Evolutionary conservation across 2,888 invertebrate genomes (phyloP).

Genomic region (Synergus umbraculus): DNA sequence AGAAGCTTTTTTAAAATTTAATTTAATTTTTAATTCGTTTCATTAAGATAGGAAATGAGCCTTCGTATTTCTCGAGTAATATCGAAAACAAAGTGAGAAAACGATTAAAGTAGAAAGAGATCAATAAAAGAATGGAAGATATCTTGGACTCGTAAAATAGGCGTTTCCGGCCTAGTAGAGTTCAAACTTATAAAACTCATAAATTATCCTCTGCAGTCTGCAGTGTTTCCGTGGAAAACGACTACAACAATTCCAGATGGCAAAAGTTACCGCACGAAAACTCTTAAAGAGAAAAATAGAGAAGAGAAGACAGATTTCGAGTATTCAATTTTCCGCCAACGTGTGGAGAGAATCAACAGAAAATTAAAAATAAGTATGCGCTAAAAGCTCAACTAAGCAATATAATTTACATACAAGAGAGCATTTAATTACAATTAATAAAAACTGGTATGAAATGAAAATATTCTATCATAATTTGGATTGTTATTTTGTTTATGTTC

Average conservation of each 20-base stretch:
- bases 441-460: no score
- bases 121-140: conserved; percentile 54
- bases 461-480: no score
- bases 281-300: conserved; percentile 31
- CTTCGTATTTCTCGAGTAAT: neutral
- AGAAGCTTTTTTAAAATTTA: no score
- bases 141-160: conserved; percentile 56
- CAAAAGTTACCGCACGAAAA: conserved; percentile 53
- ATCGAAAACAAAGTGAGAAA: conserved; percentile 14
- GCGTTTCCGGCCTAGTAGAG: conserved; percentile 56
- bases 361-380: conserved; percentile 45
- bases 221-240: conserved; percentile 55
- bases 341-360: conserved; percentile 51
- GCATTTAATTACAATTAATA: no score
- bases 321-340: conserved; percentile 54
- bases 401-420: neutral
- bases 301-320: conserved; percentile 25
- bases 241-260: conserved; percentile 55
- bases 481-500: no score
- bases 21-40: neutral
- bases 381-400: neutral
- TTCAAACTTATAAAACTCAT: conserved; percentile 62
- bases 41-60: neutral
- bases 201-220: conserved; percentile 57
- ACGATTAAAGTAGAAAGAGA: conserved; percentile 44